Conservation (phyloP, 1,140 invertebrate genomes). For the Eumeta japonica region DNA sequence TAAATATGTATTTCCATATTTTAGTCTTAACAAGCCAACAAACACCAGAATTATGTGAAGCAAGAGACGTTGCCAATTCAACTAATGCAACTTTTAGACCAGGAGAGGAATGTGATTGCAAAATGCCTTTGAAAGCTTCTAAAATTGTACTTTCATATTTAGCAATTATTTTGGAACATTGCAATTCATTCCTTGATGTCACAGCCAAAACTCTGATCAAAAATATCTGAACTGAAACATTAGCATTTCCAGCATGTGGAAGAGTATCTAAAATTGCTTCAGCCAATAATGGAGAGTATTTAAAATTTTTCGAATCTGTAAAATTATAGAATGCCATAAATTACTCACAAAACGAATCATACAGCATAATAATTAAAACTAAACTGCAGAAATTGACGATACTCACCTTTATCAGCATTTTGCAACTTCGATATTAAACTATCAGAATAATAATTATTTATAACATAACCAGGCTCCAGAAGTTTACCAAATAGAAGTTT, state of each 20-base stretch:
- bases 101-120: slow-evolving; percentile 21
- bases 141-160: slow-evolving; percentile 23
- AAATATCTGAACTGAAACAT: slow-evolving; percentile 43
- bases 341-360: not conserved
- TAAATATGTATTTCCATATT: slow-evolving; percentile 38
- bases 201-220: slow-evolving; percentile 29
- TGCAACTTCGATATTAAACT: slow-evolving; percentile 37
- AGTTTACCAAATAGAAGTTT: slow-evolving; percentile 40
- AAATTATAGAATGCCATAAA: not conserved
- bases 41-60: slow-evolving; percentile 32
- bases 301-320: not conserved
- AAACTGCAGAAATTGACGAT: not conserved
- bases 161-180: slow-evolving; percentile 31
- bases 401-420: slow-evolving; percentile 29
- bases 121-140: slow-evolving; percentile 26
- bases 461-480: slow-evolving; percentile 33
- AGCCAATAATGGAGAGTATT: slow-evolving; percentile 17
- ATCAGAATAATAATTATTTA: slow-evolving; percentile 43
- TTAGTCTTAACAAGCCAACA: slow-evolving; percentile 33
- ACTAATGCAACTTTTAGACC: slow-evolving; percentile 39
- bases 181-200: slow-evolving; percentile 23
- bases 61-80: slow-evolving; percentile 31
- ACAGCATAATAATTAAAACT: slow-evolving; percentile 3
- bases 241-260: slow-evolving; percentile 19
- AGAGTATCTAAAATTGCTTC: slow-evolving; percentile 26